Conservation (phyloP, 1,140 invertebrate species). For the Oryctes rhinoceros region DNA sequence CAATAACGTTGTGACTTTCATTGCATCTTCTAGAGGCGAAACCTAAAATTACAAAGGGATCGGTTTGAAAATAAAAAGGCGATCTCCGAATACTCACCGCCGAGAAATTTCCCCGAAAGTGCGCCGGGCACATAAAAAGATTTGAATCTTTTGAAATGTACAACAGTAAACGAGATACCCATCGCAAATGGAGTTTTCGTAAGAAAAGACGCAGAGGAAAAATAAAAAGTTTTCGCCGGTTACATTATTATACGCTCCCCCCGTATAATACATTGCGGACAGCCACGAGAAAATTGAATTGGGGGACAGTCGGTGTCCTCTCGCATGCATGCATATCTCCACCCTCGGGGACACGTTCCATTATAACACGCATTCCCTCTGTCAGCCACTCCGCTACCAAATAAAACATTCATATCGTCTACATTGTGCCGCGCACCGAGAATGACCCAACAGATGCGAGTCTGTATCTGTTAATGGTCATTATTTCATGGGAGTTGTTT, state of each 20-base stretch:
- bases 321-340: constrained; percentile 42
- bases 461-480: constrained; percentile 48
- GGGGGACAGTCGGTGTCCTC: constrained; percentile 43
- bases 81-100: not conserved
- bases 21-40: not conserved
- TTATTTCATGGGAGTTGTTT: constrained; percentile 51
- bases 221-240: constrained; percentile 31
- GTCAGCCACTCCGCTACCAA: constrained; percentile 40
- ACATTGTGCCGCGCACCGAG: constrained; percentile 35
- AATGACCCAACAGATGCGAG: constrained; percentile 43
- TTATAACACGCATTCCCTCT: constrained; percentile 43
- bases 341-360: constrained; percentile 41
- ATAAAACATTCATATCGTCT: constrained; percentile 45
- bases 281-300: constrained; percentile 44
- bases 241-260: constrained; percentile 24
- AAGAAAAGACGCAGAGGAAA: constrained; percentile 4
- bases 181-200: constrained; percentile 24
- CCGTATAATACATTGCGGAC: constrained; percentile 38
- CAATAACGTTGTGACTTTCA: not conserved
- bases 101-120: not conserved
- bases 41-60: constrained; percentile 5
- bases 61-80: not conserved
- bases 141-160: constrained; percentile 25
- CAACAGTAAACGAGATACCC: constrained; percentile 10
- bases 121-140: constrained; percentile 24